These are phyloP conservation scores for Erpornis zantholeuca DNA, from an alignment of 2,113 vertebrate species.

Conservation along the genomic window DNA sequence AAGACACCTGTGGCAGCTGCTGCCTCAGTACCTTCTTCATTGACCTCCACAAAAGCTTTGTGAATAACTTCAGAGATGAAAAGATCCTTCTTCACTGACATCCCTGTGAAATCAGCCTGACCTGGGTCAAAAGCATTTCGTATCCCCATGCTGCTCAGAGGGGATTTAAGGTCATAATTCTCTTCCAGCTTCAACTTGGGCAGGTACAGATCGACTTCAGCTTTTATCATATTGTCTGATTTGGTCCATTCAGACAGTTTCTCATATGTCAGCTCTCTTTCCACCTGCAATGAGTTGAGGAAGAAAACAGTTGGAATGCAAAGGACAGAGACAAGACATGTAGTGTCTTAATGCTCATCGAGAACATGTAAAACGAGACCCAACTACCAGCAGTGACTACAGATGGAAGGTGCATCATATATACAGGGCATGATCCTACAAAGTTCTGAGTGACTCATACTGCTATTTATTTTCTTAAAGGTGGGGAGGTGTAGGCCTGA, in stretches of 20 bases:
- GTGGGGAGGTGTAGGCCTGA: background rate
- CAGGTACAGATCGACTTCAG: slow-evolving; percentile 71
- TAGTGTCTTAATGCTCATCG: background rate
- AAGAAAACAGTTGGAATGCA: background rate
- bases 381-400: background rate
- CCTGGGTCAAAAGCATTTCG: slow-evolving; percentile 68
- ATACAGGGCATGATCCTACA: background rate
- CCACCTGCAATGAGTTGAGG: slow-evolving; percentile 69
- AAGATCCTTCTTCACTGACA: slow-evolving; percentile 78
- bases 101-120: slow-evolving; percentile 80
- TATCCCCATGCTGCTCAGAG: slow-evolving; percentile 81
- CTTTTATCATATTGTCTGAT: slow-evolving; percentile 67
- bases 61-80: slow-evolving; percentile 84
- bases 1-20: slow-evolving; percentile 75
- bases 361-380: background rate
- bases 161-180: slow-evolving; percentile 74
- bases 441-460: background rate
- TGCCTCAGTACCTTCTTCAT: slow-evolving; percentile 88
- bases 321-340: background rate
- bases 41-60: slow-evolving; percentile 87
- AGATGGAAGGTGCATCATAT: accelerated
- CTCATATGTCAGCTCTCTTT: slow-evolving; percentile 75
- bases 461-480: background rate
- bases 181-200: slow-evolving; percentile 84
- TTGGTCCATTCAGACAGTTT: slow-evolving; percentile 80